A percentile compares a stretch with the other conserved stretches of the same genome.
Conservation (phyloP, 92 coral and sea anemone species). For the Epizoanthus rinbou region DNA sequence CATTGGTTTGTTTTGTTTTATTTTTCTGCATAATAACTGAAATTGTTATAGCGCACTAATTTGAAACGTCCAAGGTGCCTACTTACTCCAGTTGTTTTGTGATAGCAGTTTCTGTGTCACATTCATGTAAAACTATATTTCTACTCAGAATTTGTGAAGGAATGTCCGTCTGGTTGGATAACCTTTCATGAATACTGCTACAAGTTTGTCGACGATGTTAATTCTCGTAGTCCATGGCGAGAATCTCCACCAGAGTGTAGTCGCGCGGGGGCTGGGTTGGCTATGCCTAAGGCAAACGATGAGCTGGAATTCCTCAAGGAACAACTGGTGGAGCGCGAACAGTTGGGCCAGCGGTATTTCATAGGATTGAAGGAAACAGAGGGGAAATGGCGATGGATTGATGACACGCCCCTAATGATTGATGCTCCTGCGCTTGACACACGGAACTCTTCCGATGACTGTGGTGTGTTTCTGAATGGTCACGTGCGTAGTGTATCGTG, state of each 20-base stretch:
- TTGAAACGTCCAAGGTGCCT: too few species aligned
- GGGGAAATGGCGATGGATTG: constrained; percentile 79
- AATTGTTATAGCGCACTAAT: background rate
- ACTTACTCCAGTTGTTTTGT: background rate
- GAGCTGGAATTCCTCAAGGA: constrained; percentile 70
- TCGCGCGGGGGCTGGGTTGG: constrained; percentile 64
- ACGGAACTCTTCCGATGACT: constrained; percentile 36
- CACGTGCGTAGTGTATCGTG: constrained; percentile 62
- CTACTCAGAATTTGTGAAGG: constrained; percentile 49
- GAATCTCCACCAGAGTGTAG: constrained; percentile 73
- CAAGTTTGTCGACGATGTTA: constrained; percentile 50
- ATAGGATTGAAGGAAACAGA: constrained; percentile 69
- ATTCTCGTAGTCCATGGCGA: constrained; percentile 59
- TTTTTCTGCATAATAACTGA: background rate
- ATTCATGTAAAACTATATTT: background rate
- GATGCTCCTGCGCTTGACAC: constrained; percentile 26
- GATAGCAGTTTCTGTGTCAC: too few species aligned
- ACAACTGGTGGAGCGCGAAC: constrained; percentile 50
- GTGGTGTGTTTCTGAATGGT: constrained; percentile 65
- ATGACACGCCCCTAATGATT: constrained; percentile 65
- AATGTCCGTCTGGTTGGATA: constrained; percentile 80
- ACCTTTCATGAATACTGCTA: constrained; percentile 79
- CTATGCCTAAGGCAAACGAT: constrained; percentile 88
- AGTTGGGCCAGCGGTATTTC: constrained; percentile 52
- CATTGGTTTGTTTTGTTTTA: too few species aligned